These are phyloP conservation scores for Brevipalpus yothersi DNA, from an alignment of 1,140 invertebrate species.

Conservation along the genomic window DNA sequence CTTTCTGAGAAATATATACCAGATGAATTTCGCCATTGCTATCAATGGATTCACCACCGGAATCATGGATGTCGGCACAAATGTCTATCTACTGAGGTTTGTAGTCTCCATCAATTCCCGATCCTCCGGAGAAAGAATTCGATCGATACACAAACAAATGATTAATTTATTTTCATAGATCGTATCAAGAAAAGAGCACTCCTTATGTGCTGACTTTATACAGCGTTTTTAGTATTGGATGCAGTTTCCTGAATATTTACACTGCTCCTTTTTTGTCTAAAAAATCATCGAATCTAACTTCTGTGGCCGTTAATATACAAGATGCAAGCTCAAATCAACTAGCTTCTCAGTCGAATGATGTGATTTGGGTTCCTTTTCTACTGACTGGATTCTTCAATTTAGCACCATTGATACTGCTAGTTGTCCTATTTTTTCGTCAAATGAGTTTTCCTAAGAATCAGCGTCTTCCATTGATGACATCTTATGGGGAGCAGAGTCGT, in stretches of 20 bases:
- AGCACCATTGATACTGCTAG: background rate
- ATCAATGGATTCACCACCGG: background rate
- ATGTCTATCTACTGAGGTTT: background rate
- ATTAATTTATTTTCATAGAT: background rate
- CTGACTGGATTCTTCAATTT: background rate
- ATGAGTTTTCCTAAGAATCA: background rate
- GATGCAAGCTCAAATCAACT: background rate
- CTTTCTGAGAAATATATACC: background rate
- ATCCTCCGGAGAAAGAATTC: too few relatives aligned
- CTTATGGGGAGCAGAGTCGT: background rate
- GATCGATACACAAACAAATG: too few relatives aligned
- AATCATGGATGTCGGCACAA: background rate
- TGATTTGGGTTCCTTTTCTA: background rate
- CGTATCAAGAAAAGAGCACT: background rate
- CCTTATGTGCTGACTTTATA: background rate
- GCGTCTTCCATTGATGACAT: background rate
- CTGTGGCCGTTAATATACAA: too few relatives aligned
- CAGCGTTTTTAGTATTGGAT: background rate
- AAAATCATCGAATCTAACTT: background rate
- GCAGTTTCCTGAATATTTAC: background rate
- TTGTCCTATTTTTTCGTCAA: background rate
- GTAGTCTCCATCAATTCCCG: too few relatives aligned
- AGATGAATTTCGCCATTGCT: background rate
- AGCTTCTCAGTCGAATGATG: background rate
- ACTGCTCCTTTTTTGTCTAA: background rate